A percentile compares a stretch with the other conserved stretches of the same genome.
phyloP scores from a whole-genome alignment of 2,113 vertebrate genomes.

The Dryoscopus gambensis region DNA sequence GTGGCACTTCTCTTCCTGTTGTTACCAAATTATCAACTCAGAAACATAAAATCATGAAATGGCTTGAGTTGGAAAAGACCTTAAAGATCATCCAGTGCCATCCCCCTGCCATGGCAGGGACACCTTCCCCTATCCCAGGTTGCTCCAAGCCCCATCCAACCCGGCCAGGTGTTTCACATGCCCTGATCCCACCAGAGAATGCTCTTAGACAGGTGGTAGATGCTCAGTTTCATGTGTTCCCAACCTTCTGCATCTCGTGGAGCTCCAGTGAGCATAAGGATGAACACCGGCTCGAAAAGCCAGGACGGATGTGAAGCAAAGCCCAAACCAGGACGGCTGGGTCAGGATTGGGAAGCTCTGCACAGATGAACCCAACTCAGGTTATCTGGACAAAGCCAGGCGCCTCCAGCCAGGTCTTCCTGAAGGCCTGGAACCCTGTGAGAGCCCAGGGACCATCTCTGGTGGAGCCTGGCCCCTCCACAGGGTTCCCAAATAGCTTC shows the following conservation, averaged over 20 bases:
- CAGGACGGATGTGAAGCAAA: not conserved
- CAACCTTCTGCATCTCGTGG: not conserved
- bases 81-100: not conserved
- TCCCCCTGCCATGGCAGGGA: not conserved
- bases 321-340: too few species aligned
- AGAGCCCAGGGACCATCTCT: not conserved
- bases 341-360: not conserved
- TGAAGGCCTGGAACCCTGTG: not conserved
- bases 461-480: not conserved
- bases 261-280: rapidly evolving
- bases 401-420: not conserved
- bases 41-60: not conserved
- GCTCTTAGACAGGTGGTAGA: not conserved
- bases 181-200: not conserved
- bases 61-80: not conserved
- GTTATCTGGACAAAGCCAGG: not conserved
- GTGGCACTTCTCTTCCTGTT: not conserved
- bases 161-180: not conserved
- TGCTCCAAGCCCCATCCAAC: rapidly evolving
- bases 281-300: not conserved
- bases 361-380: not conserved
- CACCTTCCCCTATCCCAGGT: not conserved
- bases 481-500: not conserved
- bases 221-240: not conserved
- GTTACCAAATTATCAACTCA: not conserved